Conservation (phyloP, 2,888 invertebrate genomes). For the Machimus rusticus region DNA sequence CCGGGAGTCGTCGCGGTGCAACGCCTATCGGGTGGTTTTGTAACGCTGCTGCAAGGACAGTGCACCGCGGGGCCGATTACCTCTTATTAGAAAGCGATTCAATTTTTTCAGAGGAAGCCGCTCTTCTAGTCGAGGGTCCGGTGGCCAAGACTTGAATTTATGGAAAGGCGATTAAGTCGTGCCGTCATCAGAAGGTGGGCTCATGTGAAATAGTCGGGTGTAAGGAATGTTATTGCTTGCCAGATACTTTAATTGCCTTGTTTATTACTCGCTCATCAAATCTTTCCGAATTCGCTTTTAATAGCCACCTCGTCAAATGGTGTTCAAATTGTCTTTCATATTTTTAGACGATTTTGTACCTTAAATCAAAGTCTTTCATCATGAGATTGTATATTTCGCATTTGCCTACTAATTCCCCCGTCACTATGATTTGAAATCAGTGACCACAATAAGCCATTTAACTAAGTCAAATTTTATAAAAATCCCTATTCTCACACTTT, state of each 20-base stretch:
- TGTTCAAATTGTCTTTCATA: no score
- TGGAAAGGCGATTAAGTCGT: neutral
- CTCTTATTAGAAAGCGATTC: slow-evolving; percentile 18
- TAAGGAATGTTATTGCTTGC: neutral
- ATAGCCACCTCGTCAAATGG: neutral
- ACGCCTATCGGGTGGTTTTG: neutral
- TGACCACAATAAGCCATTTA: no score
- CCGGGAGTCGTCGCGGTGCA: neutral
- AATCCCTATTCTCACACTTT: no score
- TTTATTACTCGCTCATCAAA: neutral
- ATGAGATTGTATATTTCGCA: no score
- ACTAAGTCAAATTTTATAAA: no score
- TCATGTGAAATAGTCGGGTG: neutral
- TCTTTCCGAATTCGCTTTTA: neutral
- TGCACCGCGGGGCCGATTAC: neutral
- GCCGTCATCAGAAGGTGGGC: neutral
- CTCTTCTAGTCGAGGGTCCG: neutral
- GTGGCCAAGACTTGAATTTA: neutral
- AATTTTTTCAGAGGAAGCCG: neutral
- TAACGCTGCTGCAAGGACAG: neutral
- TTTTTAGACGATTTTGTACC: no score
- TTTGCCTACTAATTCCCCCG: no score
- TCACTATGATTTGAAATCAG: no score
- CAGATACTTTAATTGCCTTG: neutral
- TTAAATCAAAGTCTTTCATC: no score